Base-by-base conservation (phyloP, 2,888 invertebrate species). In the Nymphalis polychloros region DNA sequence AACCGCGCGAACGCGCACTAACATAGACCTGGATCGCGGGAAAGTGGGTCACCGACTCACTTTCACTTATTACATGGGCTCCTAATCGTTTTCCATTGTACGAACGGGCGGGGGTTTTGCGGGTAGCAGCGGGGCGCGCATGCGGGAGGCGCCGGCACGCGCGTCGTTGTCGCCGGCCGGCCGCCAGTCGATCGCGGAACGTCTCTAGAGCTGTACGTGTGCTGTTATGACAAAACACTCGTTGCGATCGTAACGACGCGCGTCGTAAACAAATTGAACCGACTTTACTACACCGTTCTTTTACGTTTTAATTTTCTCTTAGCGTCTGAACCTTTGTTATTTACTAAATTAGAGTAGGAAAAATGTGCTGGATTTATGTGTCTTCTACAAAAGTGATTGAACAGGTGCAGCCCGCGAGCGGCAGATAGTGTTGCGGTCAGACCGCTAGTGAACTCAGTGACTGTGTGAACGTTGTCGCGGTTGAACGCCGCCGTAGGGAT, bases 21-120 rank as follows among this genome's bases (percentile, higher is more conserved):
- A 96, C 96, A 97, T 97, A 96, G 96, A 96, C 96, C 96, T 96
- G 96, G 96, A 96, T 96, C 95, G 95, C 93, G 94, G 94, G 95
- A 96, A 97, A 97, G 96, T 97, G 95, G 97, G 97, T 96, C 97
- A 96, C 94, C 94, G 94, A 94, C 94, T 96, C 95, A 96, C 96
- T 96, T 96, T 96, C 96, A 96, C 96, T 96, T 95, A 95, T 96
- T 95, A 95, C 95, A 95, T 95, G 94, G 95, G 94, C 93, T 93
- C 93, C 94, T 94, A 94, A 94, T 94, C 94, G 94, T 94, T 94
- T 94, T 93, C 93, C 94, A 94, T 94, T 94, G 94, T 94, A 93
- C 92, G 93, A 92, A 93, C 92, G 93, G 90, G 91, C 91, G 87
- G 91, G 86, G 90, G 88, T 81, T 86, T 55, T 80, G 89, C 88